Conservation (phyloP, 2,797 vertebrate species). For the Mastacembelus armatus region DNA sequence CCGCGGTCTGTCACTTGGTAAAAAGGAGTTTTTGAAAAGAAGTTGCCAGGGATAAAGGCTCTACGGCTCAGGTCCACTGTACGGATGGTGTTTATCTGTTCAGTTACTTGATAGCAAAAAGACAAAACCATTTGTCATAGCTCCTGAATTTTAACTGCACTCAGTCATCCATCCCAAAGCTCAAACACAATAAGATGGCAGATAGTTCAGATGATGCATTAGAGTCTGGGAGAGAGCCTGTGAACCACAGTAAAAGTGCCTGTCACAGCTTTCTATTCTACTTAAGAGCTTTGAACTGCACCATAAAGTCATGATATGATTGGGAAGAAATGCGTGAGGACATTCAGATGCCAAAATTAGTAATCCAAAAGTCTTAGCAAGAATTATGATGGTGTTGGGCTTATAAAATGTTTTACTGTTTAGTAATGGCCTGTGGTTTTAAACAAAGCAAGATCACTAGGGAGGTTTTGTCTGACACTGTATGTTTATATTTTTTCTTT, state of each 20-base stretch:
- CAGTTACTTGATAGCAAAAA: constrained; percentile 44
- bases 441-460: constrained; percentile 35
- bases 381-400: constrained; percentile 57
- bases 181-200: constrained; percentile 59
- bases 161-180: constrained; percentile 57
- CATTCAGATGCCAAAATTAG: constrained; percentile 56
- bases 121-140: constrained; percentile 42
- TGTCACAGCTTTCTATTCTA: constrained; percentile 52
- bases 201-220: constrained; percentile 57
- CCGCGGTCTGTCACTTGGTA: constrained; percentile 72
- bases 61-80: constrained; percentile 55
- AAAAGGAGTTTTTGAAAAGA: constrained; percentile 57
- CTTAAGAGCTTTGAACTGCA: constrained; percentile 58
- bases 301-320: constrained; percentile 61
- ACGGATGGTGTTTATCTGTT: constrained; percentile 51
- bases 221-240: constrained; percentile 45
- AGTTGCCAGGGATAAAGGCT: constrained; percentile 56
- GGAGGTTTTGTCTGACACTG: constrained; percentile 22
- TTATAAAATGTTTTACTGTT: constrained; percentile 55
- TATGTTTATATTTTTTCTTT: constrained; percentile 28
- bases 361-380: constrained; percentile 42
- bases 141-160: constrained; percentile 41
- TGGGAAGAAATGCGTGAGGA: constrained; percentile 70
- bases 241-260: constrained; percentile 55
- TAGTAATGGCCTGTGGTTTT: constrained; percentile 41